phyloP scores from a whole-genome alignment of 1,140 invertebrate genomes.

The Delia radicum region DNA sequence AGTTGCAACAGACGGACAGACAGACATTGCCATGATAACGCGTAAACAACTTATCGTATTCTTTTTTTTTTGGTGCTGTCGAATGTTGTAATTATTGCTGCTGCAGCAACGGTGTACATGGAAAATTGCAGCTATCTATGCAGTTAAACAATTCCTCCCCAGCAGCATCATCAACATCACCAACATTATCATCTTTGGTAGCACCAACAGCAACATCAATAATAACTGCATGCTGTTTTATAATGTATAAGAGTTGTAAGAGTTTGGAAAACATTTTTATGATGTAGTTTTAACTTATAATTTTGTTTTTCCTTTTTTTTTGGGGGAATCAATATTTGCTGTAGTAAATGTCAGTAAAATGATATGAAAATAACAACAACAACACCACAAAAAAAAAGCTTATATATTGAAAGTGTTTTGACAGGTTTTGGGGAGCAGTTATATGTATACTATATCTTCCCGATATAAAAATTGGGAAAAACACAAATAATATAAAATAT shows the following conservation, averaged over 20 bases:
- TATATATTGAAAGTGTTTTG: neutral
- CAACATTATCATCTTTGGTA: neutral
- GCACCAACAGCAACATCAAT: neutral
- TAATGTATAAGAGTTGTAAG: neutral
- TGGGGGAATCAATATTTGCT: neutral
- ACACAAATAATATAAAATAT: neutral
- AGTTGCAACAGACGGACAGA: conserved; percentile 1
- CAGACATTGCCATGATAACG: neutral
- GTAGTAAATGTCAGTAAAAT: neutral
- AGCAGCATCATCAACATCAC: neutral
- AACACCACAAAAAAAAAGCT: neutral
- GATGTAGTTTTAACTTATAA: neutral
- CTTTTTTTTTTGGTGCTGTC: too few relatives aligned
- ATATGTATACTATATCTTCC: neutral
- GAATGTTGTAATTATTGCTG: neutral
- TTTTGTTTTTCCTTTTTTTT: neutral
- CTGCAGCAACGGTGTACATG: neutral
- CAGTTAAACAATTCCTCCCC: too few relatives aligned
- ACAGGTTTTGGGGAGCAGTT: neutral
- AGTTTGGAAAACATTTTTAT: neutral
- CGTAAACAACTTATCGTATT: neutral
- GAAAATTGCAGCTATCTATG: neutral
- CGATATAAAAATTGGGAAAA: too few relatives aligned
- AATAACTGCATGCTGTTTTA: neutral
- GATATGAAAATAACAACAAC: neutral